These are phyloP conservation scores for Drosophila punjabiensis DNA, from an alignment of 1,140 invertebrate species.

Conservation along the genomic window DNA sequence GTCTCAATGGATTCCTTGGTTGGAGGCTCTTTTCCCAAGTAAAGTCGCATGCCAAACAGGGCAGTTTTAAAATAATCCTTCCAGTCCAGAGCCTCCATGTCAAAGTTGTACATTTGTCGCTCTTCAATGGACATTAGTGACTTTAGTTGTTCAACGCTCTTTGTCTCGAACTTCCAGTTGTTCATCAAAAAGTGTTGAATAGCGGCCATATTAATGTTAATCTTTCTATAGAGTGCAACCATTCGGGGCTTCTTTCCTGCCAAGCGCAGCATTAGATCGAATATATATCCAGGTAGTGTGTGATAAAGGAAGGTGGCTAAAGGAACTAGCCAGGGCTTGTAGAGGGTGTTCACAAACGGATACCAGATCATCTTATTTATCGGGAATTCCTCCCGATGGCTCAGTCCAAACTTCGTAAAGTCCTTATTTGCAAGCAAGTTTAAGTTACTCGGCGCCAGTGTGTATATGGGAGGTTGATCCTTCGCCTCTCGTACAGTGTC, in stretches of 20 bases:
- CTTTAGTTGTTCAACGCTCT: slow-evolving; percentile 88
- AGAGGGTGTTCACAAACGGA: slow-evolving; percentile 81
- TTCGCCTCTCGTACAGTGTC: not conserved
- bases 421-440: slow-evolving; percentile 88
- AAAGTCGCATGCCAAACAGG: slow-evolving; percentile 88
- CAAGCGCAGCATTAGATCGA: slow-evolving; percentile 86
- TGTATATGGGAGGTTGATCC: slow-evolving; percentile 87
- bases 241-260: slow-evolving; percentile 84
- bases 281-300: slow-evolving; percentile 86
- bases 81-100: slow-evolving; percentile 89
- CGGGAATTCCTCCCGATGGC: slow-evolving; percentile 70
- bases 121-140: slow-evolving; percentile 87
- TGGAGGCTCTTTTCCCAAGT: slow-evolving; percentile 89
- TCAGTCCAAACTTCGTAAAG: slow-evolving; percentile 78
- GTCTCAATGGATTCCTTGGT: slow-evolving; percentile 86
- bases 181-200: slow-evolving; percentile 89
- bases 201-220: slow-evolving; percentile 88
- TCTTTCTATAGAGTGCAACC: slow-evolving; percentile 89
- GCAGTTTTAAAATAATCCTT: slow-evolving; percentile 87
- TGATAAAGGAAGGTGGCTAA: slow-evolving; percentile 86
- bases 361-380: slow-evolving; percentile 86
- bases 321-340: slow-evolving; percentile 78
- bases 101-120: slow-evolving; percentile 88
- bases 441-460: slow-evolving; percentile 88
- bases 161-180: slow-evolving; percentile 89